Percentiles rank a stretch among this genome's conserved stretches.
phyloP scores from a whole-genome alignment of 2,888 invertebrate genomes.

The Eupithecia dodoneata region DNA sequence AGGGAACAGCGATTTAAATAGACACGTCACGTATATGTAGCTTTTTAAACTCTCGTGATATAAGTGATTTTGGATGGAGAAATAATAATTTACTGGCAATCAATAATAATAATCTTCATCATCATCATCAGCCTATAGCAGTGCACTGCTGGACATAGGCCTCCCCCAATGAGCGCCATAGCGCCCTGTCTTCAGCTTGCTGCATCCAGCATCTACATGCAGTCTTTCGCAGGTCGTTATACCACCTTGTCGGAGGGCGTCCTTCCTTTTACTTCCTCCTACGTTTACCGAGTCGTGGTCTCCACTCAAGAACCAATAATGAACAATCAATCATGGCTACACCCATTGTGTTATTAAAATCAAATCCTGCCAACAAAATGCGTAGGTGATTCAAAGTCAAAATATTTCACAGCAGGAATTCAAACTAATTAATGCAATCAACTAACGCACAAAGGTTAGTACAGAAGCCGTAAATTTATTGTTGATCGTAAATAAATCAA shows the following conservation, averaged over 20 bases:
- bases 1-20: background rate
- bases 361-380: conserved; percentile 6
- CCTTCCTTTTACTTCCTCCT: too few species aligned
- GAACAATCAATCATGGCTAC: too few species aligned
- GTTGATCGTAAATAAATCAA: conserved; percentile 46
- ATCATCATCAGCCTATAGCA: too few species aligned
- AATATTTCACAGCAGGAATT: conserved; percentile 39
- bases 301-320: too few species aligned
- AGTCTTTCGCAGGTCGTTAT: too few species aligned
- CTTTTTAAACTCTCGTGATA: background rate
- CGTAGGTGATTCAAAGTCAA: conserved; percentile 35
- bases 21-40: background rate
- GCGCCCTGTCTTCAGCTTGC: too few species aligned
- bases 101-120: background rate
- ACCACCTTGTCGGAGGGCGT: too few species aligned
- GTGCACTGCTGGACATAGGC: too few species aligned
- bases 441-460: conserved; percentile 44
- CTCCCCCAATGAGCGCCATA: too few species aligned
- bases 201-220: too few species aligned
- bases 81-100: background rate
- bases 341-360: conserved; percentile 4
- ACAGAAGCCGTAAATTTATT: conserved; percentile 45
- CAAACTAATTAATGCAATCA: conserved; percentile 46
- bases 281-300: too few species aligned
- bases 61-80: background rate